phyloP scores from a whole-genome alignment of 2,797 vertebrate species.

The Pteropus rufus region DNA sequence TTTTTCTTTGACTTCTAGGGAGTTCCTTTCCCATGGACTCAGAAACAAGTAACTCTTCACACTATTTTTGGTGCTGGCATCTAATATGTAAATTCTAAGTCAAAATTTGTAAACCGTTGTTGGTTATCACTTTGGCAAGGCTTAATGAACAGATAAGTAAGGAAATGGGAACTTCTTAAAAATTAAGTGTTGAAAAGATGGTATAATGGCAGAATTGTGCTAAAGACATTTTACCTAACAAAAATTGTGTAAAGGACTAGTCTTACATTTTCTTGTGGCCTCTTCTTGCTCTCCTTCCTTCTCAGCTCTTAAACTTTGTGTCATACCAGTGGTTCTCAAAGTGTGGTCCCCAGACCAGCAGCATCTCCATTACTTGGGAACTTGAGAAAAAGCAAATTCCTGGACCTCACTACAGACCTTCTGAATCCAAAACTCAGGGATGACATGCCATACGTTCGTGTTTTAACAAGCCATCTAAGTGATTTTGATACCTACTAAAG shows the following conservation, averaged over 20 bases:
- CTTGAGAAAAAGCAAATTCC: background rate
- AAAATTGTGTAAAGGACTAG: background rate
- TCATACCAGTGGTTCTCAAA: background rate
- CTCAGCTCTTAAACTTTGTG: background rate
- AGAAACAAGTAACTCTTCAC: background rate
- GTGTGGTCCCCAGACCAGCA: background rate
- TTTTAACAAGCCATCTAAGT: background rate
- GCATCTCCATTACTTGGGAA: background rate
- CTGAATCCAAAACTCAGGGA: background rate
- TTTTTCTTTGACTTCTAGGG: background rate
- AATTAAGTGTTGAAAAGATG: background rate
- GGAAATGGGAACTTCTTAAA: conserved; percentile 7
- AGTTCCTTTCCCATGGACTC: background rate
- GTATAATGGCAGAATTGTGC: background rate
- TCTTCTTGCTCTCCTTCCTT: background rate
- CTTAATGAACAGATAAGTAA: background rate
- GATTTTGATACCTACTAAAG: background rate
- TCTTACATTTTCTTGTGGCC: background rate
- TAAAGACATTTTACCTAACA: background rate
- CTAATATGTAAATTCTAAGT: conserved; percentile 23
- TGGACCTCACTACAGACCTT: background rate
- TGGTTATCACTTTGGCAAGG: background rate
- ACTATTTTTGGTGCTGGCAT: background rate
- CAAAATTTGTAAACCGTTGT: background rate
- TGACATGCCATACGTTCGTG: background rate